Conservation (phyloP, 1,140 invertebrate species). For the Solen grandis region DNA sequence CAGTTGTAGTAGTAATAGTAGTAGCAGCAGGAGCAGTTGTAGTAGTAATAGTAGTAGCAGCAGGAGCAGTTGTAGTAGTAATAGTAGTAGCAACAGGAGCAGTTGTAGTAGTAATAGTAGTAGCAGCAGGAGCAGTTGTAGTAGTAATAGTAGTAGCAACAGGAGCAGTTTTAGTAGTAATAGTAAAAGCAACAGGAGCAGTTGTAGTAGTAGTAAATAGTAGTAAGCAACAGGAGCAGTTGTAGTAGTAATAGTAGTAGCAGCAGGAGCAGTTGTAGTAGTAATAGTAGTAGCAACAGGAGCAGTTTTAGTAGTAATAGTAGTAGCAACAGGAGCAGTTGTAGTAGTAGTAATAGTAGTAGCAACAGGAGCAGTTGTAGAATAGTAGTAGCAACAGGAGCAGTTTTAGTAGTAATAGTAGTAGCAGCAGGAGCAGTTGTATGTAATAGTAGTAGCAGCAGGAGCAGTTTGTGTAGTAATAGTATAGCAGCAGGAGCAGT, state of each 20-base stretch:
- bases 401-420: not conserved
- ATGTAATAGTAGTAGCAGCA: constrained; percentile 16
- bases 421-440: not conserved
- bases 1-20: not conserved
- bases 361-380: constrained; percentile 15
- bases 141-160: constrained; percentile 54
- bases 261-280: constrained; percentile 48
- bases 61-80: constrained; percentile 1
- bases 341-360: constrained; percentile 6
- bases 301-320: constrained; percentile 14
- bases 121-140: constrained; percentile 55
- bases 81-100: not conserved
- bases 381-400: constrained; percentile 17
- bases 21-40: not conserved
- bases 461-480: constrained; percentile 16
- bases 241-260: constrained; percentile 63
- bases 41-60: not conserved
- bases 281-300: constrained; percentile 6
- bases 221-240: constrained; percentile 58
- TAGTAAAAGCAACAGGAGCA: constrained; percentile 59
- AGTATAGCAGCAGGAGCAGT: constrained; percentile 11
- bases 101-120: constrained; percentile 29
- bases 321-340: constrained; percentile 3
- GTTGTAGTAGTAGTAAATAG: constrained; percentile 55
- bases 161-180: constrained; percentile 59